Percentiles rank a stretch among this genome's conserved stretches.
phyloP scores from a whole-genome alignment of 2,113 vertebrate genomes.

The Pyxicephalus adspersus region DNA sequence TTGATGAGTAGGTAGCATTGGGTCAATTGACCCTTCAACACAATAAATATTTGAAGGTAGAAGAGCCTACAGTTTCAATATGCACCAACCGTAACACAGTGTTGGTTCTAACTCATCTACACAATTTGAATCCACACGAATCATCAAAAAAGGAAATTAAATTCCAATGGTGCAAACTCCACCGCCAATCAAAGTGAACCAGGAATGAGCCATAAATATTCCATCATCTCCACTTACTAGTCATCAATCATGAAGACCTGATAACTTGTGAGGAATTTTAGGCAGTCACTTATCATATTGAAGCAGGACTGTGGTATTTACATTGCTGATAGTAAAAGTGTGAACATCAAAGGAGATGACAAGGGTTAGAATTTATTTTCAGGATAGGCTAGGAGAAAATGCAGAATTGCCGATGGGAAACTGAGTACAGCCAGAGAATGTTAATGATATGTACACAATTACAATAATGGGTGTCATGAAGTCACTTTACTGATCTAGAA shows the following conservation, averaged over 20 bases:
- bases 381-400: conserved; percentile 3
- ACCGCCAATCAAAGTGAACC: not conserved
- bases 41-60: not conserved
- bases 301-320: conserved; percentile 34
- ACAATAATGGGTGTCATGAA: conserved; percentile 14
- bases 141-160: not conserved
- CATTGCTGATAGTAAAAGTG: conserved; percentile 18
- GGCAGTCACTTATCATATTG: conserved; percentile 35
- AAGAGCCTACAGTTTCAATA: not conserved
- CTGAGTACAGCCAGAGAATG: conserved; percentile 7
- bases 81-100: not conserved
- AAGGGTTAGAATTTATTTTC: conserved; percentile 34
- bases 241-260: conserved; percentile 33
- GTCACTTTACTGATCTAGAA: conserved; percentile 13
- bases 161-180: not conserved
- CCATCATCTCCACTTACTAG: conserved; percentile 12
- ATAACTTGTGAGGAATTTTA: conserved; percentile 12
- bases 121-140: not conserved
- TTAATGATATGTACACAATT: conserved; percentile 34
- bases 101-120: not conserved
- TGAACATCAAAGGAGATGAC: conserved; percentile 20
- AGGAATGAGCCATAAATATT: conserved; percentile 9
- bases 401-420: conserved; percentile 23
- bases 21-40: no score
- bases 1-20: no score